Percentiles rank a stretch among this genome's conserved stretches.
Evolutionary conservation across 2,888 invertebrate species (phyloP).

Genomic region (Odontomyia ornata): DNA sequence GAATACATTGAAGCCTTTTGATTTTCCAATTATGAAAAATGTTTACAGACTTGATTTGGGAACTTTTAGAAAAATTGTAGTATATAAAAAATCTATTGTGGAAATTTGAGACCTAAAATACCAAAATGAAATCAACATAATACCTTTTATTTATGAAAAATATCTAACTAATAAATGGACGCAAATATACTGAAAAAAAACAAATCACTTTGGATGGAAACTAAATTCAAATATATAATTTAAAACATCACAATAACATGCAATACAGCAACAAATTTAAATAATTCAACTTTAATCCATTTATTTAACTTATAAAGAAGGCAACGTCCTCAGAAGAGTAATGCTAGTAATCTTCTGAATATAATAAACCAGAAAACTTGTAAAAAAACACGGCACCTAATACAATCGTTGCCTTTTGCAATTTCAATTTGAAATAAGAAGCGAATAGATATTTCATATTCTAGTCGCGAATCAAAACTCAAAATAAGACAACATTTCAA

Average conservation of each 20-base stretch:
- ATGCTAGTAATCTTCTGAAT: background rate
- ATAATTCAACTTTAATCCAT: background rate
- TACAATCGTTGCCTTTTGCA: background rate
- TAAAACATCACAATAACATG: background rate
- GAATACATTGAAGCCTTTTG: too few relatives aligned
- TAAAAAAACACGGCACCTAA: slow-evolving; percentile 33
- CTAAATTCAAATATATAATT: too few relatives aligned
- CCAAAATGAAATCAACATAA: background rate
- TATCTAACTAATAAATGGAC: background rate
- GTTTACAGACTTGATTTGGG: too few relatives aligned
- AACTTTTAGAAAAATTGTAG: too few relatives aligned
- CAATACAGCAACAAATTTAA: background rate
- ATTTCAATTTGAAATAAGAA: slow-evolving; percentile 16
- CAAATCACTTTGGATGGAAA: too few relatives aligned
- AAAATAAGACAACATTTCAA: slow-evolving; percentile 8
- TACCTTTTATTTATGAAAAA: background rate
- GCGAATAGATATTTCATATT: slow-evolving; percentile 9
- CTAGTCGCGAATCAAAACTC: slow-evolving; percentile 30
- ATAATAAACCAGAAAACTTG: background rate
- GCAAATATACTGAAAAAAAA: too few relatives aligned
- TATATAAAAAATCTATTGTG: too few relatives aligned
- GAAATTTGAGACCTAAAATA: background rate
- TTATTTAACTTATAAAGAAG: background rate
- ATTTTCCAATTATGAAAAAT: too few relatives aligned
- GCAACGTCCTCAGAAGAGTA: background rate